Evolutionary conservation across 2,797 vertebrate genomes (phyloP).

Genomic region (Taenioides sp.): DNA sequence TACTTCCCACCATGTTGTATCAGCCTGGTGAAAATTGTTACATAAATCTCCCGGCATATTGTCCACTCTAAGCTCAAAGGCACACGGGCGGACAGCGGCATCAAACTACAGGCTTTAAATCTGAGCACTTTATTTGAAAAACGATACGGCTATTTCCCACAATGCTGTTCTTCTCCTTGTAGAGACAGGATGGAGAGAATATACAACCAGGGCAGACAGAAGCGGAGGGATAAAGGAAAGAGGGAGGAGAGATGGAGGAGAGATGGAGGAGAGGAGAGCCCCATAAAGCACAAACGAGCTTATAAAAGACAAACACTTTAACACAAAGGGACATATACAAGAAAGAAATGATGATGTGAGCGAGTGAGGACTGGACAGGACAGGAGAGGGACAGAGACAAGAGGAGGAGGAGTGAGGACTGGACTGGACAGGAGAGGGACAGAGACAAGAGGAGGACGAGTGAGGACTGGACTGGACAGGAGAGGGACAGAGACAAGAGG

Average conservation of each 20-base stretch:
- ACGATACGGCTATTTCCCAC: conserved; percentile 33
- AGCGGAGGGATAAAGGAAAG: conserved; percentile 6
- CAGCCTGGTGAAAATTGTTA: too few relatives aligned
- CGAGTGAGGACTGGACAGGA: too few relatives aligned
- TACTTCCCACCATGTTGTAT: too few relatives aligned
- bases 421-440: too few relatives aligned
- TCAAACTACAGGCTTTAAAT: conserved; percentile 14
- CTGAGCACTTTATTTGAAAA: conserved; percentile 39
- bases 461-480: too few relatives aligned
- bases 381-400: too few relatives aligned
- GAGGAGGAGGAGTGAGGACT: too few relatives aligned
- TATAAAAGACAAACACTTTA: conserved; percentile 61
- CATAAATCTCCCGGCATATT: too few relatives aligned
- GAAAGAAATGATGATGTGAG: too few relatives aligned
- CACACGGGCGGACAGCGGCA: neutral
- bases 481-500: too few relatives aligned
- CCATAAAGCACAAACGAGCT: conserved; percentile 64
- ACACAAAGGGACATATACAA: neutral
- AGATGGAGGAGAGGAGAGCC: conserved; percentile 55
- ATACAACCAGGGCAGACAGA: conserved; percentile 31
- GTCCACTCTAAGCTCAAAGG: too few relatives aligned
- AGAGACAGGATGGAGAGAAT: conserved; percentile 34
- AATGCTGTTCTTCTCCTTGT: conserved; percentile 17
- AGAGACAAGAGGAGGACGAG: too few relatives aligned
- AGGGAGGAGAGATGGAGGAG: conserved; percentile 39